Base-by-base conservation (phyloP, 2,888 invertebrate species). In the Bimastos eiseni region DNA sequence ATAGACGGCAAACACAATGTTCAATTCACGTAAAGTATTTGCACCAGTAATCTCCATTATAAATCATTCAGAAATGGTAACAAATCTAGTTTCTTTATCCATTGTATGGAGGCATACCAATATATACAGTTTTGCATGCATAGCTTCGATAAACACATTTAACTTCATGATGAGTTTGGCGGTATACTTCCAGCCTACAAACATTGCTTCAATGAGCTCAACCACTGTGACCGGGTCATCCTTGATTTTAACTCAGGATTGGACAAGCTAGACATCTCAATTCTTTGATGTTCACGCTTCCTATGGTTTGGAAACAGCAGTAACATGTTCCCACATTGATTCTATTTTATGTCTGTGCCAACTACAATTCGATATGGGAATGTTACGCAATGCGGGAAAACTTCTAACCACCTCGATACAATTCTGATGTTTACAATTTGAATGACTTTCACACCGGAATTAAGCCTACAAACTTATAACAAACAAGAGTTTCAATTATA, bases 171-270 rank as follows among this genome's bases (percentile, higher is more conserved):
- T 70, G 70, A n/a, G 70, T 70, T 70, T n/a, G n/a, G 11, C 70
- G 1, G n/a, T n/a, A 8, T 8, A n/a, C 30, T 70, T 70, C n/a
- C 8, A 11, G 8, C 70, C 1, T 70, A 70, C 17, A 8, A 70
- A 70, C 70, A 70, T n/a, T n/a, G n/a, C 70, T 70, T n/a, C n/a
- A n/a, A 11, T 70, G 2, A 70, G 70, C 70, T n/a, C 11, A 70
- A 30, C 70, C 70, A n/a, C 30, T 2, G 21, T 5, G 17, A n/a
- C 1, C 13, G n/a, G n/a, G 30, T 70, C n/a, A n/a, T 70, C 70
- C n/a, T 70, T 70, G 70, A 70, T 70, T 70, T 70, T 70, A 70
- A 70, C 49, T 70, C 70, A 70, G 70, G 70, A 70, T 70, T 70
- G 70, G 70, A 70, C 30, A n/a, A 70, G 8, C n/a, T 70, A 70